phyloP scores from a whole-genome alignment of 2,888 invertebrate genomes.

The Autographa gamma region DNA sequence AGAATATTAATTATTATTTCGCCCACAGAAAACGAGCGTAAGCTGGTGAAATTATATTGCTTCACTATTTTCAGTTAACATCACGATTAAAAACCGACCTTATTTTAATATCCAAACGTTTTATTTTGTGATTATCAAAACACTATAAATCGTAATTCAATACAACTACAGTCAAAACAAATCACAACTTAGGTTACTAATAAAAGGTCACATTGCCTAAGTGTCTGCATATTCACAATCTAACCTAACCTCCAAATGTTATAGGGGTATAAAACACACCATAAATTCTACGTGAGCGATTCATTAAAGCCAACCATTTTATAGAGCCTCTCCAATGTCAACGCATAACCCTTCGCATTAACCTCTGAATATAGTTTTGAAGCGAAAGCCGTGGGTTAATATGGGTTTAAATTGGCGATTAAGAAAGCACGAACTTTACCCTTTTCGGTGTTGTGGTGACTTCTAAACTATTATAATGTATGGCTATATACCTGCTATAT shows the following conservation, averaged over 20 bases:
- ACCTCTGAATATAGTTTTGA: slow-evolving; percentile 16
- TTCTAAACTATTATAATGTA: not conserved
- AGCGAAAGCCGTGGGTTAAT: slow-evolving; percentile 37
- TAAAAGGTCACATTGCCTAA: not conserved
- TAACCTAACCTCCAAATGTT: not conserved
- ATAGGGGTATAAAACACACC: slow-evolving; percentile 4
- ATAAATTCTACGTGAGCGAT: slow-evolving; percentile 1
- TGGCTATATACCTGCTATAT: no score
- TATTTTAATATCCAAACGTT: slow-evolving; percentile 60
- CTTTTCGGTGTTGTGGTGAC: slow-evolving; percentile 6
- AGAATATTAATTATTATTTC: no score
- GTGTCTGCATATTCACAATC: no score
- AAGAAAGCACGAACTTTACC: slow-evolving; percentile 8
- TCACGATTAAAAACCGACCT: slow-evolving; percentile 55
- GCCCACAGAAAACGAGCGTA: no score
- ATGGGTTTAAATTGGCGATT: slow-evolving; percentile 7
- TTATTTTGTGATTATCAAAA: slow-evolving; percentile 37
- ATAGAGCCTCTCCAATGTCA: not conserved
- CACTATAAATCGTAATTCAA: not conserved
- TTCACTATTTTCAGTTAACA: no score
- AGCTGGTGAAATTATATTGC: no score
- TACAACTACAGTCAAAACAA: not conserved
- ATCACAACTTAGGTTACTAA: not conserved
- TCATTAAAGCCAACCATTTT: slow-evolving; percentile 1
- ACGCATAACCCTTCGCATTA: not conserved